Evolutionary conservation across 1,140 invertebrate genomes (phyloP).

Genomic region (Ditylenchus dipsaci): DNA sequence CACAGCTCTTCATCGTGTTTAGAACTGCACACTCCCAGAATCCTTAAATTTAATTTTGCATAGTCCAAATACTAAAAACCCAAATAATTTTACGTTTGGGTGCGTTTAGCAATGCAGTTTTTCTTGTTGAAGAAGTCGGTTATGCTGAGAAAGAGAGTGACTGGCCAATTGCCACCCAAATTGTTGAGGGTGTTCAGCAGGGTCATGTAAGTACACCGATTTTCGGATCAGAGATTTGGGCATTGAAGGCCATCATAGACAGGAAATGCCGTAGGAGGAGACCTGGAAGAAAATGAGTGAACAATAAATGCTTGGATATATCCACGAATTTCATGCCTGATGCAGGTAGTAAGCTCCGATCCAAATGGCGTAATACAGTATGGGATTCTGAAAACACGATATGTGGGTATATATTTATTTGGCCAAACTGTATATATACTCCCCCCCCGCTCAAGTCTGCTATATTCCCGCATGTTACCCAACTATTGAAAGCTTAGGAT

Average conservation of each 20-base stretch:
- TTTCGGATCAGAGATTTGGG: slow-evolving; percentile 77
- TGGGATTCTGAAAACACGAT: slow-evolving; percentile 63
- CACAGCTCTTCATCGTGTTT: slow-evolving; percentile 49
- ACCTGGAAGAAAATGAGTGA: slow-evolving; percentile 60
- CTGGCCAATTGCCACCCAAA: slow-evolving; percentile 93
- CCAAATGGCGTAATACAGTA: slow-evolving; percentile 74
- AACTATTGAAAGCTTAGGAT: no score
- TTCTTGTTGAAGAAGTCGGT: slow-evolving; percentile 68
- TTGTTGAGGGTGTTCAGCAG: slow-evolving; percentile 92
- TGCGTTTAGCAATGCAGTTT: slow-evolving; percentile 51
- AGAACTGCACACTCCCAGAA: slow-evolving; percentile 45
- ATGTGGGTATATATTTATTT: no score
- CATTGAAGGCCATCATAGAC: slow-evolving; percentile 66
- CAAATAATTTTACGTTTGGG: slow-evolving; percentile 25
- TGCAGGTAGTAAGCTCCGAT: slow-evolving; percentile 77
- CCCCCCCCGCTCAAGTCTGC: no score
- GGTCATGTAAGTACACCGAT: slow-evolving; percentile 98
- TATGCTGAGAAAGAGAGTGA: slow-evolving; percentile 81
- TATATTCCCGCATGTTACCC: no score
- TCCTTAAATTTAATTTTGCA: slow-evolving; percentile 45
- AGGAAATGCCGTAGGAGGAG: slow-evolving; percentile 73
- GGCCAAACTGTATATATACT: no score
- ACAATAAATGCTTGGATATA: background rate
- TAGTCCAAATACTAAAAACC: no score
- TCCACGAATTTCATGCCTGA: slow-evolving; percentile 56